These are phyloP conservation scores for Pangasius sanitwongsei DNA, from an alignment of 2,797 vertebrate genomes.

Conservation along the genomic window DNA sequence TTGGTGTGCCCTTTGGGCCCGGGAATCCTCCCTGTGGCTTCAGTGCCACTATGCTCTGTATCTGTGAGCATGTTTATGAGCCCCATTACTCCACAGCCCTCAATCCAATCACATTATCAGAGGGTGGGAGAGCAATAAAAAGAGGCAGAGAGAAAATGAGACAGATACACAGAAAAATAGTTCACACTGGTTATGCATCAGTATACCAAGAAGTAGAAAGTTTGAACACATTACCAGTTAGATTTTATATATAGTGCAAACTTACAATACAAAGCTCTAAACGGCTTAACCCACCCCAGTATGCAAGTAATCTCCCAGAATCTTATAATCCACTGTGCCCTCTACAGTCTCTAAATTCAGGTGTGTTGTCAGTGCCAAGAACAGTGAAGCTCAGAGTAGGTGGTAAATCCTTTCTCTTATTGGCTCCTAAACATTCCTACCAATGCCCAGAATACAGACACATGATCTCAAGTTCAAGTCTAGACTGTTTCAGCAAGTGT, in stretches of 20 bases:
- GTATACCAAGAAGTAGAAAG: background rate
- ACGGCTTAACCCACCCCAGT: background rate
- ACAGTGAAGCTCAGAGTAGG: background rate
- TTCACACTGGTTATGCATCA: background rate
- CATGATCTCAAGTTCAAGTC: background rate
- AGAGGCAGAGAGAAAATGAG: background rate
- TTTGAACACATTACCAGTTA: background rate
- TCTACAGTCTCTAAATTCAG: slow-evolving; percentile 7
- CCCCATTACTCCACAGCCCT: background rate
- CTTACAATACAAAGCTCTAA: background rate
- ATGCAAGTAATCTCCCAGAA: background rate
- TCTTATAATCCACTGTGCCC: background rate
- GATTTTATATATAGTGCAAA: background rate
- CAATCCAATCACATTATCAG: slow-evolving; percentile 26
- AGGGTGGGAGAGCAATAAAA: background rate
- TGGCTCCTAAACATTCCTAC: background rate
- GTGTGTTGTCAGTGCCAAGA: background rate
- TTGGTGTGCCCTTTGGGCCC: slow-evolving; percentile 68
- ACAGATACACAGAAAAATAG: background rate
- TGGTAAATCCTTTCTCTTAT: background rate
- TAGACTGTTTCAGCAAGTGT: background rate
- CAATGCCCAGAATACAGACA: background rate
- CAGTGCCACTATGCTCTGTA: slow-evolving; percentile 21
- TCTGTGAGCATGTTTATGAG: slow-evolving; percentile 22
- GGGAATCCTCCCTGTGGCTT: slow-evolving; percentile 35